Evolutionary conservation across 2,888 invertebrate species (phyloP).

Genomic region (Apoda limacodes): DNA sequence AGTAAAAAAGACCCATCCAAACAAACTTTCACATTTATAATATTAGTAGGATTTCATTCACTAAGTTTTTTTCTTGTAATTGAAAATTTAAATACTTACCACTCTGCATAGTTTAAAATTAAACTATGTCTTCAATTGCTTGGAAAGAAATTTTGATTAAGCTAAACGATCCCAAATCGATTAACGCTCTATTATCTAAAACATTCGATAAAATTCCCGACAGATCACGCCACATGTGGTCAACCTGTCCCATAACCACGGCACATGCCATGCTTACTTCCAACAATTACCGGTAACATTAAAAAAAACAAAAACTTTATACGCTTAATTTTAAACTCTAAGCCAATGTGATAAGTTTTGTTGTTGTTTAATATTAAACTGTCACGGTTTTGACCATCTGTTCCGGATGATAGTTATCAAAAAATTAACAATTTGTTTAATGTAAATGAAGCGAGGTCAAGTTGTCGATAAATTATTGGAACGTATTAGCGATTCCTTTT

Average conservation of each 20-base stretch:
- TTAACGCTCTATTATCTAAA: constrained; percentile 47
- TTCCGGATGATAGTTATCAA: constrained; percentile 66
- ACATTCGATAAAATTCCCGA: constrained; percentile 51
- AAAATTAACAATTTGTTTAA: constrained; percentile 71
- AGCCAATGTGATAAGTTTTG: constrained; percentile 21
- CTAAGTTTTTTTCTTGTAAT: too few species aligned
- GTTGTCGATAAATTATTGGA: constrained; percentile 59
- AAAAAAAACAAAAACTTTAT: constrained; percentile 37
- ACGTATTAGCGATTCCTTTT: constrained; percentile 50
- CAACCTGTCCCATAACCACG: constrained; percentile 65
- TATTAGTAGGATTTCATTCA: too few species aligned
- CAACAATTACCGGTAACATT: constrained; percentile 50
- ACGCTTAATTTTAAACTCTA: constrained; percentile 12
- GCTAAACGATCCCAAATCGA: constrained; percentile 26
- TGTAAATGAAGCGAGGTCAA: constrained; percentile 64
- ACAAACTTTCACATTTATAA: too few species aligned
- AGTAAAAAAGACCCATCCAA: too few species aligned
- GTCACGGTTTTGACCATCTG: constrained; percentile 47
- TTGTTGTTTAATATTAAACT: constrained; percentile 2
- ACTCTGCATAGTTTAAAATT: too few species aligned
- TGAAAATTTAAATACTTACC: too few species aligned
- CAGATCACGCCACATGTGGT: constrained; percentile 67
- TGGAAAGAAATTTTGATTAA: too few species aligned
- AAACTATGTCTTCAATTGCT: too few species aligned
- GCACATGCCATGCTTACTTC: constrained; percentile 64